Conservation (phyloP, 2,113 vertebrate species). For the Alethe castanea region DNA sequence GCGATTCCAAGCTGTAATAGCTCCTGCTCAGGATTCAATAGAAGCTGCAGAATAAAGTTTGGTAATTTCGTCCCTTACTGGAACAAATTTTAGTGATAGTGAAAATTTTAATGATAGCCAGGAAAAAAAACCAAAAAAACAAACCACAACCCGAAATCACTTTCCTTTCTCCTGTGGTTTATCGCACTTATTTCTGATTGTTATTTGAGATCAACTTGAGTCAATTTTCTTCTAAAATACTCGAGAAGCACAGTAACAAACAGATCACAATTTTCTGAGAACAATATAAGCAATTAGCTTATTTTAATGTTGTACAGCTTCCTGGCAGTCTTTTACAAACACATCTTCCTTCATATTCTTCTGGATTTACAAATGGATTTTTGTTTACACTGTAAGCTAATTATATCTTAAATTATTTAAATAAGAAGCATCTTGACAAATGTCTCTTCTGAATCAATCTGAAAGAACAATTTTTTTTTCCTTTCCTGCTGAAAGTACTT, state of each 20-base stretch:
- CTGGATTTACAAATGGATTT: background rate
- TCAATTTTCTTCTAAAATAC: background rate
- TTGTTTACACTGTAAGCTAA: background rate
- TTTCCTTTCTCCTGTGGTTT: background rate
- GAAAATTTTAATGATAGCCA: background rate
- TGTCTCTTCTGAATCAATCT: background rate
- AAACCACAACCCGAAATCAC: background rate
- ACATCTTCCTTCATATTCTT: background rate
- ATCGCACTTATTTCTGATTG: background rate
- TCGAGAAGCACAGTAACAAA: background rate
- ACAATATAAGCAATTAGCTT: background rate
- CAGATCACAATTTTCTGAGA: background rate
- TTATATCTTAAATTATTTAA: conserved; percentile 29
- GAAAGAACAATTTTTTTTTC: background rate
- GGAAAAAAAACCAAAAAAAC: background rate
- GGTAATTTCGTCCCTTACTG: background rate
- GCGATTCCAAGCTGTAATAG: background rate
- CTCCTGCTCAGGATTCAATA: background rate
- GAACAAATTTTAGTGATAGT: background rate
- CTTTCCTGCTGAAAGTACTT: background rate
- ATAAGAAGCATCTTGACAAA: conserved; percentile 9
- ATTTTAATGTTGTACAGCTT: background rate
- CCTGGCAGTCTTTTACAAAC: background rate
- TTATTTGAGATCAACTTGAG: background rate
- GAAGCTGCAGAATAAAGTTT: background rate